Evolutionary conservation across 2,888 invertebrate species (phyloP), one percentile per base, ranked within the genome.

Genomic region (Aradus depressus): DNA sequence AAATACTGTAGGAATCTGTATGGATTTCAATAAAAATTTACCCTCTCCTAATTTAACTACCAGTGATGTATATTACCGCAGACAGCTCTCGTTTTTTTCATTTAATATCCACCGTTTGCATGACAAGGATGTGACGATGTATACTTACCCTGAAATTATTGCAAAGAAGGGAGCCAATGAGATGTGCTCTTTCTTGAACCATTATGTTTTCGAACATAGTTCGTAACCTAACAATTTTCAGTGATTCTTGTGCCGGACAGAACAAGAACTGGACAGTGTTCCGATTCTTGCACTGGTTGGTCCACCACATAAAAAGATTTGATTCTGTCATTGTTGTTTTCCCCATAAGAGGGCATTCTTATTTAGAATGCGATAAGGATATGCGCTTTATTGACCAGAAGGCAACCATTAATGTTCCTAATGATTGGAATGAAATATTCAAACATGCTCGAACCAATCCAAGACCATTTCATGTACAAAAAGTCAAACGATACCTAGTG

Each of bases 371-470:
- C 38, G 42, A 44, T 21, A 44, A 44, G 44, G 44, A 44, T 44
- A 44, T 44, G 44, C 28, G 28, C 28, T 44, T 44, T 16, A n/a
- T 44, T 21, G 31, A 34, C 31, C 44, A 44, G 31, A 44, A 44
- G 19, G 25, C 31, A 14, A 14, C 44, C 14, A 18, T 10, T 44
- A 18, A 44, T 14, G 31, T 21, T 23, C 10, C 44, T 18, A 32
- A 44, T 6, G 44, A 44, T 26, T 44, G 44, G 44, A n/a, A n/a
- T n/a, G n/a, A n/a, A n/a, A n/a, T 44, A 31, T 44, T 41, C 41
- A 41, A 41, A 8, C 6, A 19, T 16, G 10, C 38, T 16, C 10
- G 38, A 16, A 37, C 14, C 38, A 18, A 18, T 14, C 41, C 41
- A 41, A 12, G 22, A 12, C 41, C 21, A n/a, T 41, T 41, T 41